phyloP scores from a whole-genome alignment of 2,797 vertebrate genomes.

The Pseudocheirus occidentalis region DNA sequence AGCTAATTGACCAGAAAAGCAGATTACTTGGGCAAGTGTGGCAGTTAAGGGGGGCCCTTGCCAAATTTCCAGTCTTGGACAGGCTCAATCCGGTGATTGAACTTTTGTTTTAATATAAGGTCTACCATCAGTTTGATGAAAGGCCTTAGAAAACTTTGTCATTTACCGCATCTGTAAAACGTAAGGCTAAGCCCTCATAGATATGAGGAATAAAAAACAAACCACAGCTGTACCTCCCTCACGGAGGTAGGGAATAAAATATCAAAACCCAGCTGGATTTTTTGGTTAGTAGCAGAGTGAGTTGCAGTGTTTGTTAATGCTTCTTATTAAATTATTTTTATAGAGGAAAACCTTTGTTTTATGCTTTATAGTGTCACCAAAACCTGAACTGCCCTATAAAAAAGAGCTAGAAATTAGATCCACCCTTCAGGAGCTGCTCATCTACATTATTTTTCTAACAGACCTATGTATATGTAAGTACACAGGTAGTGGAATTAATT shows the following conservation, averaged over 20 bases:
- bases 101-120: background rate
- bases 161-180: background rate
- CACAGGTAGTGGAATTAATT: background rate
- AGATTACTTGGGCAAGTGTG: background rate
- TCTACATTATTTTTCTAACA: slow-evolving; percentile 78
- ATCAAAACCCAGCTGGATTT: background rate
- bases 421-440: slow-evolving; percentile 75
- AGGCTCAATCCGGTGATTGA: background rate
- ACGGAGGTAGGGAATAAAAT: slow-evolving; percentile 11
- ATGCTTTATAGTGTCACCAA: slow-evolving; percentile 66
- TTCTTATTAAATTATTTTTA: background rate
- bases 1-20: background rate
- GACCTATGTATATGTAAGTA: slow-evolving; percentile 80
- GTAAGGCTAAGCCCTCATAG: background rate
- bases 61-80: background rate
- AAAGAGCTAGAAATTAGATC: slow-evolving; percentile 68
- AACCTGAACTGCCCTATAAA: slow-evolving; percentile 22
- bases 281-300: background rate
- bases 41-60: background rate
- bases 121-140: background rate
- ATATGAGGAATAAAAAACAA: background rate
- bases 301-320: background rate
- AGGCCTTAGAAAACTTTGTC: background rate
- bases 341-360: slow-evolving; percentile 56
- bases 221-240: background rate